Conservation (phyloP, 2,888 invertebrate species). For the Cecidostiba fungosa region DNA sequence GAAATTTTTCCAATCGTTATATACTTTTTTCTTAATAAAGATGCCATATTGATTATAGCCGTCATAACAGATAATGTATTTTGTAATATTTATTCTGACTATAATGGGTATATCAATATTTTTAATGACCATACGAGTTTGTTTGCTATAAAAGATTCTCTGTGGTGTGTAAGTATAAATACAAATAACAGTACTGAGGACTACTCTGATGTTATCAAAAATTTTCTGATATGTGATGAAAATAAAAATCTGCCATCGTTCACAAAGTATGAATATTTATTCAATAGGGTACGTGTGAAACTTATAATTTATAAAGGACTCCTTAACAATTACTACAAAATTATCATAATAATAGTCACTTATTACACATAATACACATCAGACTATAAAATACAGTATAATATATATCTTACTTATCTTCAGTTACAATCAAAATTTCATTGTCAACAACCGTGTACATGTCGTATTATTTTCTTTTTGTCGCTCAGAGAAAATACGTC, state of each 20-base stretch:
- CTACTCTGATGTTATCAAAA: too few relatives aligned
- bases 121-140: background rate
- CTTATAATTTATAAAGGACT: conserved; percentile 37
- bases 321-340: conserved; percentile 22
- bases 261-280: conserved; percentile 36
- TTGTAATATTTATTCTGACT: too few relatives aligned
- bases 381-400: conserved; percentile 18
- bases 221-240: too few relatives aligned
- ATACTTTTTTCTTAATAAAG: too few relatives aligned
- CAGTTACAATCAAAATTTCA: conserved; percentile 17
- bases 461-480: background rate
- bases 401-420: conserved; percentile 6
- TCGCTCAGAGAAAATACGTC: conserved; percentile 14
- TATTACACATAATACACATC: background rate
- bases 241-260: background rate
- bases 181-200: too few relatives aligned
- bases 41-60: too few relatives aligned
- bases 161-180: too few relatives aligned
- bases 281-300: conserved; percentile 24
- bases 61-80: too few relatives aligned
- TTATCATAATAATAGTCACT: conserved; percentile 3
- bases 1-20: too few relatives aligned
- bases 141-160: too few relatives aligned
- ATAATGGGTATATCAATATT: too few relatives aligned
- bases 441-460: background rate